Evolutionary conservation across 1,140 invertebrate genomes (phyloP).

Genomic region (Pogonognathellus flavescens): DNA sequence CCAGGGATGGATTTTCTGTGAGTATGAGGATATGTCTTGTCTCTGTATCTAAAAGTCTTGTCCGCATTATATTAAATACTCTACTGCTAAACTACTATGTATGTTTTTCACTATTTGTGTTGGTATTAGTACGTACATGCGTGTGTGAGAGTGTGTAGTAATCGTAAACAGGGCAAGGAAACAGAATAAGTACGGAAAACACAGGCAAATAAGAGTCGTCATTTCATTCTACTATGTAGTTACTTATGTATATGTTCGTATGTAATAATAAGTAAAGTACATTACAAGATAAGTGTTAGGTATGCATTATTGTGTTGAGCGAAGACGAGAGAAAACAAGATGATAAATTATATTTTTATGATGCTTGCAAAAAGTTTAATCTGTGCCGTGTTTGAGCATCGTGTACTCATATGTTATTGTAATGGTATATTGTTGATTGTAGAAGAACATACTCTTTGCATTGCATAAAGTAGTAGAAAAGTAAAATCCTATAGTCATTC

Average conservation of each 20-base stretch:
- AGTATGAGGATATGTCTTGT: no score
- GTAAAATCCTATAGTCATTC: no score
- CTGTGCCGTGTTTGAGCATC: conserved; percentile 20
- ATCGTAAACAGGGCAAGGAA: conserved; percentile 20
- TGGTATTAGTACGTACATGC: background rate
- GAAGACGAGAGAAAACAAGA: conserved; percentile 51
- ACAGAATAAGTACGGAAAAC: background rate
- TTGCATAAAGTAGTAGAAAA: background rate
- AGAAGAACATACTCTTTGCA: background rate
- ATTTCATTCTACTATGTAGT: background rate
- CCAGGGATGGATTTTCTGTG: background rate
- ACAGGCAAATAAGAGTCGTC: background rate
- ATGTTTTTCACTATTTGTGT: background rate
- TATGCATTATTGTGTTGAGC: conserved; percentile 1
- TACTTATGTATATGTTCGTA: background rate
- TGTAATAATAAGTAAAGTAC: conserved; percentile 33
- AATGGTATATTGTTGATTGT: background rate
- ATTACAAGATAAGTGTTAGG: conserved; percentile 1
- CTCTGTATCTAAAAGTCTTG: no score
- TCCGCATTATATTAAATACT: no score
- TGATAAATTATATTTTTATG: conserved; percentile 54
- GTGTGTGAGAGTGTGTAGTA: background rate
- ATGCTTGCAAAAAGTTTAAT: conserved; percentile 48
- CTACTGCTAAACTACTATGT: background rate
- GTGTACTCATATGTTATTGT: conserved; percentile 28